Base-by-base conservation (phyloP, 2,888 invertebrate genomes). In the Cheilosia impressa region DNA sequence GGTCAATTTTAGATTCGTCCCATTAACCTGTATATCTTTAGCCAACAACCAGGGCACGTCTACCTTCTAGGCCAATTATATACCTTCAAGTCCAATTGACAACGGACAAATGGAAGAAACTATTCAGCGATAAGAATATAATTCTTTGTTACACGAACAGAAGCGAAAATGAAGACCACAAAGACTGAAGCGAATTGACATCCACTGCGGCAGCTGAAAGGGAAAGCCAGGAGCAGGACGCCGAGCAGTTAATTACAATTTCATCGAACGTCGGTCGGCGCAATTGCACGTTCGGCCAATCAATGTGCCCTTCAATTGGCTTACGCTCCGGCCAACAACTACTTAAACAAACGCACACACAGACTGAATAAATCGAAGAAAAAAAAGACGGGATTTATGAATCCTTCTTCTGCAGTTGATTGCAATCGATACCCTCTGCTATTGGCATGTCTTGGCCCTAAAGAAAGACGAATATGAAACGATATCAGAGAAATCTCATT, bases 211-310 rank as follows among this genome's bases (percentile, higher is more conserved):
- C 65, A 75, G 50, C 27, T 22, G 57, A 65, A 65, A 27, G 31
- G 50, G 19, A 47, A 50, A 41, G 19, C 38, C 65, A 65, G 53
- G 31, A 9, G 9, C 9, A 34, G 31, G 31, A 9, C 31, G 9
- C 7, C 47, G 19, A 65, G 65, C 57, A 65, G 47, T 75, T 75
- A 75, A 75, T 75, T 75, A 75, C 75, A 65, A 75, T 65, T 75
- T 50, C 55, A 65, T 65, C 65, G 75, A 75, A 75, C 65, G 75
- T 65, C 50, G 55, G 65, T 57, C 50, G 63, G 50, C 38, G 63
- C 34, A 65, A 75, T 65, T 75, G 57, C 65, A 75, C 65, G 57
- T 38, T 38, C 13, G 4, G 4, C 38, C 38, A 38, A 38, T 38
- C 47, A 43, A 43, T 68, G 55, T 53, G 53, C 31, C 43, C 43